Evolutionary conservation across 2,113 vertebrate species (phyloP).

Genomic region (Mohoua ochrocephala): DNA sequence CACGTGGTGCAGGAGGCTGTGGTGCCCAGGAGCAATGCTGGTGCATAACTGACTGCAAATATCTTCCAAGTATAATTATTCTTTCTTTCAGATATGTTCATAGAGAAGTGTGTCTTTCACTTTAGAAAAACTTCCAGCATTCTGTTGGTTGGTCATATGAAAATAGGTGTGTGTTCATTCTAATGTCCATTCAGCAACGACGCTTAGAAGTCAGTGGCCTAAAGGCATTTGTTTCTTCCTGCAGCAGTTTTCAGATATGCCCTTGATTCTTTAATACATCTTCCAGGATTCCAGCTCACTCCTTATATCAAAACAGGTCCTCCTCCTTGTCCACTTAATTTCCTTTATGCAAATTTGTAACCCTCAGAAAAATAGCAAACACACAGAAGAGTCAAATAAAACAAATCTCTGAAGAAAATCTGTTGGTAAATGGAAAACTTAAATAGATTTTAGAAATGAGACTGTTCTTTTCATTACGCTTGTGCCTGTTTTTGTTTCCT

Average conservation of each 20-base stretch:
- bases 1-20: neutral
- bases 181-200: neutral
- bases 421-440: neutral
- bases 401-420: neutral
- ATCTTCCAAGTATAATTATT: neutral
- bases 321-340: neutral
- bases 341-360: neutral
- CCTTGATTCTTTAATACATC: neutral
- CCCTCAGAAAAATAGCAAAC: neutral
- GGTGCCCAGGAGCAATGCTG: neutral
- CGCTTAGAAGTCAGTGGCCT: neutral
- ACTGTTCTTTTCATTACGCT: neutral
- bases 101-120: neutral
- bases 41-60: neutral
- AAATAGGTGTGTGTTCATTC: neutral
- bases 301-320: neutral
- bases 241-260: constrained; percentile 19
- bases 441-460: neutral
- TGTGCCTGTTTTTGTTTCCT: neutral
- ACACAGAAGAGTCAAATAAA: neutral
- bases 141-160: neutral
- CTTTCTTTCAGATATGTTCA: neutral
- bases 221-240: constrained; percentile 29
- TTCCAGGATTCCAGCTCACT: neutral
- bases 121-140: neutral